phyloP scores from a whole-genome alignment of 2,888 invertebrate genomes.

The Troglohyphantes excavatus region DNA sequence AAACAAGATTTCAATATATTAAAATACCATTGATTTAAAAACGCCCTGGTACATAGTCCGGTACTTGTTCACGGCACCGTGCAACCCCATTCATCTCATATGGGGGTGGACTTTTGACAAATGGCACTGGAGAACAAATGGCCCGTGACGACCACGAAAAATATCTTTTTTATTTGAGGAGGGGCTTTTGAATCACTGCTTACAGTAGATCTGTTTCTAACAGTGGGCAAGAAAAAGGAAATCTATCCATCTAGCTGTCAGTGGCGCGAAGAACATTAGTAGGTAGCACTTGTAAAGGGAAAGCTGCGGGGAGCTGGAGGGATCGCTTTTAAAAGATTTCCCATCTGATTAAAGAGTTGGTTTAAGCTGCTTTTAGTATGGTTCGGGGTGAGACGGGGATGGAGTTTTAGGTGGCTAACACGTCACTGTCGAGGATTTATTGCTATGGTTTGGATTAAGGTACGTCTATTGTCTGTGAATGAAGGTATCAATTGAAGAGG shows the following conservation, averaged over 20 bases:
- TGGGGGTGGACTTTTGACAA: conserved; percentile 52
- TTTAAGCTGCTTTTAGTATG: conserved; percentile 42
- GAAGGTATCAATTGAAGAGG: not conserved
- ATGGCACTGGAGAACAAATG: conserved; percentile 66
- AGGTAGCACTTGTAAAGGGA: conserved; percentile 47
- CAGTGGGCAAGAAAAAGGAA: conserved; percentile 26
- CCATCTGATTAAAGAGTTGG: conserved; percentile 45
- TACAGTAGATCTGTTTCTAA: conserved; percentile 68
- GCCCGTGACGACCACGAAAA: conserved; percentile 69
- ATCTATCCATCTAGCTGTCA: conserved; percentile 65
- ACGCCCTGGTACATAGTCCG: not conserved
- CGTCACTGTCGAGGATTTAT: conserved; percentile 6
- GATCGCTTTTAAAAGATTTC: conserved; percentile 69
- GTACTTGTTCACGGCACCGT: conserved; percentile 1
- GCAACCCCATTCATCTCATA: conserved; percentile 18
- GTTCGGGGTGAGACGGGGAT: not conserved
- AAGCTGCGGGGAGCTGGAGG: conserved; percentile 11
- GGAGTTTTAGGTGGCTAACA: not conserved
- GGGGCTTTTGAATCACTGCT: conserved; percentile 43
- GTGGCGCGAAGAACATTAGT: conserved; percentile 48
- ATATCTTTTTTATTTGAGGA: conserved; percentile 26
- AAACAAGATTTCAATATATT: not conserved
- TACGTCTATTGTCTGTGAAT: not conserved
- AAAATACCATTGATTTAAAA: not conserved
- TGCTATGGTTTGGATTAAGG: not conserved